phyloP scores from a whole-genome alignment of 2,113 vertebrate genomes.

The Isurus oxyrinchus region DNA sequence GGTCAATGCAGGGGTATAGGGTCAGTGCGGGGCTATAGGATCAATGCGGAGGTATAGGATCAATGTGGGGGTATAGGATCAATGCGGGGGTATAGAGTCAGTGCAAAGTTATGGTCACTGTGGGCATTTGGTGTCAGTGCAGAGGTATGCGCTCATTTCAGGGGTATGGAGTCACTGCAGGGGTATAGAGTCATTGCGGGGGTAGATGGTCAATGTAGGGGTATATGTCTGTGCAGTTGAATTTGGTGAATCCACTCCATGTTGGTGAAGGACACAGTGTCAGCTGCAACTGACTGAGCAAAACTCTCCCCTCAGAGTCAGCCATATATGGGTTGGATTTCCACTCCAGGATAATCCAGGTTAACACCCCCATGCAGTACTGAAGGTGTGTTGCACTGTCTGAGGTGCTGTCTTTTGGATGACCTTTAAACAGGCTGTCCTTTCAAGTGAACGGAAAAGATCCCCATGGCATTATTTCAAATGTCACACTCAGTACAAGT shows the following conservation, averaged over 20 bases:
- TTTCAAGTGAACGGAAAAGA: no score
- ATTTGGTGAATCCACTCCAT: neutral
- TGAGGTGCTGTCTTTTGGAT: no score
- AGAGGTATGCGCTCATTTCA: neutral
- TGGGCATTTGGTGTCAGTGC: neutral
- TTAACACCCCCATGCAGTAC: no score
- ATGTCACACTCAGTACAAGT: no score
- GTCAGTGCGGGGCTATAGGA: neutral
- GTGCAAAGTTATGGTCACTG: neutral
- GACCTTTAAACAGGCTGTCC: no score
- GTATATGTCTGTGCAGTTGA: neutral
- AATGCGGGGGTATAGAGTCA: neutral
- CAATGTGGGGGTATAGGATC: neutral
- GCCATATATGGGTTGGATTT: no score
- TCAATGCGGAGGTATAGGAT: neutral
- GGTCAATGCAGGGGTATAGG: neutral
- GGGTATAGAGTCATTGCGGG: neutral
- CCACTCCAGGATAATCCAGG: no score
- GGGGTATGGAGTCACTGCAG: neutral
- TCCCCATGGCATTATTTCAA: no score
- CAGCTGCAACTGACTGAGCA: no score
- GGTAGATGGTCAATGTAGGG: neutral
- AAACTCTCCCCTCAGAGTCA: no score
- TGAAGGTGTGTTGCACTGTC: no score
- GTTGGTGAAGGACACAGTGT: no score